A percentile compares a stretch with the other conserved stretches of the same genome.
Evolutionary conservation across 2,888 invertebrate genomes (phyloP).

Genomic region (Camptogramma bilineatum): DNA sequence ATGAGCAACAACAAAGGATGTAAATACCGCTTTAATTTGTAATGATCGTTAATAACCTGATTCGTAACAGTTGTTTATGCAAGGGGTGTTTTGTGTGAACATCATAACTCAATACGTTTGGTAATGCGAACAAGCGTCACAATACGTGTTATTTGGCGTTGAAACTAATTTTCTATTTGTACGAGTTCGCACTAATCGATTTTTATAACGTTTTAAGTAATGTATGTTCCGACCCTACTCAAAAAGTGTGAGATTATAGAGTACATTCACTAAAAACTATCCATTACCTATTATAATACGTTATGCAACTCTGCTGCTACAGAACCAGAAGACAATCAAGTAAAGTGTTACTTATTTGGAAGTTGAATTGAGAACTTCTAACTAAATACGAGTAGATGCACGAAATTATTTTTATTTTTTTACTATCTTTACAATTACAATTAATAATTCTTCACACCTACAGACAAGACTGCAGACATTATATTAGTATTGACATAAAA

Average conservation of each 20-base stretch:
- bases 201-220: conserved; percentile 22
- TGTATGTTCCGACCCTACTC: conserved; percentile 38
- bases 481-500: no score
- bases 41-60: conserved; percentile 27
- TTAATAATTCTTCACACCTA: no score
- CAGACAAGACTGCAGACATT: no score
- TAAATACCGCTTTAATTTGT: conserved; percentile 1
- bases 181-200: conserved; percentile 12
- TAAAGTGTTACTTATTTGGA: no score
- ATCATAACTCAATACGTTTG: conserved; percentile 24
- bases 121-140: conserved; percentile 26
- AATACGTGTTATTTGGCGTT: conserved; percentile 25
- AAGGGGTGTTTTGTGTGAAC: conserved; percentile 27
- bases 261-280: background rate
- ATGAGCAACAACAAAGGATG: background rate
- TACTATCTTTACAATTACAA: no score
- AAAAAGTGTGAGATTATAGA: conserved; percentile 2
- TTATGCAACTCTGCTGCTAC: no score
- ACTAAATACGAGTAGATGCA: no score
- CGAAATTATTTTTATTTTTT: no score
- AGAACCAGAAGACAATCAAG: no score
- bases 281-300: conserved; percentile 10
- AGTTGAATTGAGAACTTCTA: no score
- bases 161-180: conserved; percentile 19
- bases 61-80: conserved; percentile 29